Evolutionary conservation across 2,113 vertebrate genomes (phyloP).

Genomic region (Rhizomys pruinosus): DNA sequence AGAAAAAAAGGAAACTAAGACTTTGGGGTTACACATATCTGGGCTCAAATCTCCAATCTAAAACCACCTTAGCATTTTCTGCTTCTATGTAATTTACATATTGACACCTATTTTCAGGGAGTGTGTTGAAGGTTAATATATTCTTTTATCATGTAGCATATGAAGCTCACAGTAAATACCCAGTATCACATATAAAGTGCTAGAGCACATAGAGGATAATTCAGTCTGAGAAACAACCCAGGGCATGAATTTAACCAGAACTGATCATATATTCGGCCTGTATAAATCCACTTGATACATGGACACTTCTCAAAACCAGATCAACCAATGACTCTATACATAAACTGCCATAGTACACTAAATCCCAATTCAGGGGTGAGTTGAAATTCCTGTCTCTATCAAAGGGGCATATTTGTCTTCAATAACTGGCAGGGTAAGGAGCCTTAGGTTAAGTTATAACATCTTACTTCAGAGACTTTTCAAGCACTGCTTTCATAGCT

Average conservation of each 20-base stretch:
- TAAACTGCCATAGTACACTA: background rate
- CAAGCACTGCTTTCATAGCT: background rate
- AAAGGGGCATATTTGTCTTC: conserved; percentile 27
- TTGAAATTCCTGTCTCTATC: conserved; percentile 43
- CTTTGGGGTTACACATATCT: background rate
- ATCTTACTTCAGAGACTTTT: background rate
- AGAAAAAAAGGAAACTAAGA: background rate
- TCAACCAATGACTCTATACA: background rate
- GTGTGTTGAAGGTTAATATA: background rate
- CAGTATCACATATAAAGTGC: background rate
- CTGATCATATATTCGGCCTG: background rate
- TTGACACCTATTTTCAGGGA: background rate
- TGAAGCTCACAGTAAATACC: background rate
- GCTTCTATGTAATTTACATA: background rate
- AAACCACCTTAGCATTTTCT: background rate
- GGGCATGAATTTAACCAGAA: background rate
- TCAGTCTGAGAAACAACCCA: background rate
- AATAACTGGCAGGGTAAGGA: background rate
- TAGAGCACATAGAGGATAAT: background rate
- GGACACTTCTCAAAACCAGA: background rate
- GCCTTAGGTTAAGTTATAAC: background rate
- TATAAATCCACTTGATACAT: background rate
- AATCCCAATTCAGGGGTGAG: background rate
- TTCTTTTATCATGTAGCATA: background rate
- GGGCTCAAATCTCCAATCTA: background rate